These are phyloP conservation scores for Oncorhynchus masou DNA, from an alignment of 2,113 vertebrate genomes.

Conservation along the genomic window DNA sequence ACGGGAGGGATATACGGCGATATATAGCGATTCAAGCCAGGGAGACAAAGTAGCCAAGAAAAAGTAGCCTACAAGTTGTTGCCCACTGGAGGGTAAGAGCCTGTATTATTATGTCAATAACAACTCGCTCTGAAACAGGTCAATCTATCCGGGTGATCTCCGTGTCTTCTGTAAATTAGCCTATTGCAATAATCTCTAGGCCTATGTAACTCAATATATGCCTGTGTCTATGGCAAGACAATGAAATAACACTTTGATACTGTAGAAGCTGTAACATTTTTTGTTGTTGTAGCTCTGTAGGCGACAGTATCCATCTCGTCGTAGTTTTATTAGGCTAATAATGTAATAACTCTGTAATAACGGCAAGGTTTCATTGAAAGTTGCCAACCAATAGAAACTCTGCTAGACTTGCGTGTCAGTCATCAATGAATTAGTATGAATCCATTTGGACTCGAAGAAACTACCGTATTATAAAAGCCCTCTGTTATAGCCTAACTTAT, in stretches of 20 bases:
- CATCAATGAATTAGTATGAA: not conserved
- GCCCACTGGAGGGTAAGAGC: conserved; percentile 28
- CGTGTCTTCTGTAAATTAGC: no score
- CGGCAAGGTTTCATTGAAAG: not conserved
- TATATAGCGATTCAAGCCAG: not conserved
- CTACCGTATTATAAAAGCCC: no score
- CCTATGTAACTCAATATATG: no score
- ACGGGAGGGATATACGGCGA: conserved; percentile 7
- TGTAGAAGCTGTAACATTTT: not conserved
- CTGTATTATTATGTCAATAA: not conserved
- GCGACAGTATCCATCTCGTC: not conserved
- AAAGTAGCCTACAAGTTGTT: conserved; percentile 19
- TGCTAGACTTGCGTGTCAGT: not conserved
- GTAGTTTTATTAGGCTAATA: not conserved
- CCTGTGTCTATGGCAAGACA: no score
- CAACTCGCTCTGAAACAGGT: not conserved
- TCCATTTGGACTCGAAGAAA: no score
- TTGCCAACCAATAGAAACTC: not conserved
- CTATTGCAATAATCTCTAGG: no score
- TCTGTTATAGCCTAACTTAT: not conserved
- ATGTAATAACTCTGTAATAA: not conserved
- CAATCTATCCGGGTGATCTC: not conserved
- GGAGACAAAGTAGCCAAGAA: not conserved
- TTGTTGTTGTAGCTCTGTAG: not conserved
- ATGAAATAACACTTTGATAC: not conserved